Base-by-base conservation (phyloP, 2,113 vertebrate genomes). In the Esox niger region DNA sequence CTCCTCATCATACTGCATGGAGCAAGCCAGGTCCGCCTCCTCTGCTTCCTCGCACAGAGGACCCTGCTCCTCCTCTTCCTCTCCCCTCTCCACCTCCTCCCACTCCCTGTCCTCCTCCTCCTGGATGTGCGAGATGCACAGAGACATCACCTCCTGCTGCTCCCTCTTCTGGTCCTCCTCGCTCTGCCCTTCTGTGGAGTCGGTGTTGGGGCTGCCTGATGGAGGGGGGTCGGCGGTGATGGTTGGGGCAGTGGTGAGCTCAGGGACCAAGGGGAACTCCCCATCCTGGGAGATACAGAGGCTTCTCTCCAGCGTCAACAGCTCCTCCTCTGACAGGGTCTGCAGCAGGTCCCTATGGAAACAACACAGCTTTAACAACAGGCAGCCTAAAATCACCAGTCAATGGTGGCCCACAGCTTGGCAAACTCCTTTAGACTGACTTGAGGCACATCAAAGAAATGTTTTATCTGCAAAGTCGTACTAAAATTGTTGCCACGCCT, bases 1-100 rank as follows among this genome's bases (percentile, higher is more conserved):
- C 86, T 97, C 95, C 62, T 97, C 94, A 5, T 99, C 97, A 0
- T 98, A 96, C 88, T 99, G 97, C 95, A 99, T 95, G 62, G 97
- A 99, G 88, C 97, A 98, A 61, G 96, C 96, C 79, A 98, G 91
- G 64, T 99, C 96, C 0, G 88, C 88, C 65, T 95, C 95, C 56
- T 90, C 88, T 61, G 91, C 89, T 80, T 93, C 92, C 0, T 93
- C 94, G 70, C 90, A 94, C 4, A 96, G 59, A 55, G 91, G 79
- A 88, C 90, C 72, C 79, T 91, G 90, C 60, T 91, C 94, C 68
- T 95, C 86, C 76, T 87, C 86, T 76, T 87, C 82, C 85, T 69
- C 75, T 35, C 75, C 74, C 11, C 47, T 63, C 6, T 57, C 68
- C 0, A 82, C 85, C 64, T 95, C 93, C 32, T 88, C 85, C 73